A percentile compares a stretch with the other conserved stretches of the same genome.
Conservation (phyloP, 2,797 vertebrate species). For the Euthynnus affinis region DNA sequence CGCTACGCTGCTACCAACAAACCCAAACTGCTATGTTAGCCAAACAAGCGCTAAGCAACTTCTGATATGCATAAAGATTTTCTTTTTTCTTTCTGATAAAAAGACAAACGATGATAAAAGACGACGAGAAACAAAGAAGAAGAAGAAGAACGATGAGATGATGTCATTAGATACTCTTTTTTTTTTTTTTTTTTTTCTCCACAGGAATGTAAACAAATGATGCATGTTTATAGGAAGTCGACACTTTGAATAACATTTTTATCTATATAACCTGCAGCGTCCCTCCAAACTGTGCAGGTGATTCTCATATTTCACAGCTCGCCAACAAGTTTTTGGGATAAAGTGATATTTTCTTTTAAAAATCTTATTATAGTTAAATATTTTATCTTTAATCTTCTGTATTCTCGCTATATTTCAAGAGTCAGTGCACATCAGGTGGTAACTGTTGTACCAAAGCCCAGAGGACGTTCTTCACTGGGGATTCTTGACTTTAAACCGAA, state of each 20-base stretch:
- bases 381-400: slow-evolving; percentile 40
- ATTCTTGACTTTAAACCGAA: background rate
- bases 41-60: slow-evolving; percentile 61
- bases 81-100: slow-evolving; percentile 47
- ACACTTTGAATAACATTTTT: slow-evolving; percentile 17
- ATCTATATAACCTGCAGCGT: slow-evolving; percentile 17
- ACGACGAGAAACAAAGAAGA: slow-evolving; percentile 3
- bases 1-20: slow-evolving; percentile 69
- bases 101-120: slow-evolving; percentile 12
- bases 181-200: background rate
- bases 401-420: slow-evolving; percentile 15
- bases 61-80: slow-evolving; percentile 76
- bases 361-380: background rate
- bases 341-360: slow-evolving; percentile 20
- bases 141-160: slow-evolving; percentile 22
- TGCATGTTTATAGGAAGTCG: background rate
- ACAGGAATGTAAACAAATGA: slow-evolving; percentile 43
- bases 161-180: slow-evolving; percentile 3
- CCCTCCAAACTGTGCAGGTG: background rate
- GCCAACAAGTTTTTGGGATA: slow-evolving; percentile 9
- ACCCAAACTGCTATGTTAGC: slow-evolving; percentile 60
- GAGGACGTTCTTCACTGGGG: slow-evolving; percentile 37
- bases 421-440: slow-evolving; percentile 52
- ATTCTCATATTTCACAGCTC: slow-evolving; percentile 19
- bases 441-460: slow-evolving; percentile 37